Base-by-base conservation (phyloP, 2,888 invertebrate species). In the Drosophila pseudotakahashii region DNA sequence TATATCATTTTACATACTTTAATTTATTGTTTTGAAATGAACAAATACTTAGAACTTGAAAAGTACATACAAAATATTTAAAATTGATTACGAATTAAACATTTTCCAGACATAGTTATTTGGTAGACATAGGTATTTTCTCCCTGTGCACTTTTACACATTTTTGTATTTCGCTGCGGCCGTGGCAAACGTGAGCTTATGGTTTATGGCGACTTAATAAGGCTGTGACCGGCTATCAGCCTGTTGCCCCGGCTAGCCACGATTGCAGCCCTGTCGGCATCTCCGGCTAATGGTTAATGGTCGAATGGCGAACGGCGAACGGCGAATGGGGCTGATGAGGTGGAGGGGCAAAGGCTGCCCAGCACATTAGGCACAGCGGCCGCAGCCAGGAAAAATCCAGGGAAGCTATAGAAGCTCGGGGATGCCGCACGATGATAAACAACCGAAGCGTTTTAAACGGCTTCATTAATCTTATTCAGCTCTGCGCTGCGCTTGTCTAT, bases 381-480 rank as follows among this genome's bases (percentile, higher is more conserved):
- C 48, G 48, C 48, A 3, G 48, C 48, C 48, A 13, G 48, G 32
- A 16, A 34, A 59, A 34, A 59, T 59, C 36, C 16, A 37, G 58
- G 53, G 37, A 64, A 61, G 59, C 62, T 47, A n/a, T 30, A 19
- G 59, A 58, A 71, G 70, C 54, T 53, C 61, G 51, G 60, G 64
- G 57, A 50, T 60, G 69, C 50, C 55, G 66, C 63, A 82, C 89
- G 90, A 90, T 90, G 90, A 90, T 90, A 90, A 90, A 90, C 90
- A 89, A 89, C 89, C 88, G 79, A 84, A 90, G 89, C 89, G 85
- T 89, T 89, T 89, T 89, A 90, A 90, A 88, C 89, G 90, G 90
- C 88, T 89, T 90, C 90, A 90, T 90, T 90, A 90, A 90, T 90
- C 90, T 90, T 90, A 86, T 87, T 90, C 90, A 90, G 78, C 79